Evolutionary conservation across 2,888 invertebrate genomes (phyloP), one percentile per base, ranked within the genome.

Genomic region (Ophioninae sp.): DNA sequence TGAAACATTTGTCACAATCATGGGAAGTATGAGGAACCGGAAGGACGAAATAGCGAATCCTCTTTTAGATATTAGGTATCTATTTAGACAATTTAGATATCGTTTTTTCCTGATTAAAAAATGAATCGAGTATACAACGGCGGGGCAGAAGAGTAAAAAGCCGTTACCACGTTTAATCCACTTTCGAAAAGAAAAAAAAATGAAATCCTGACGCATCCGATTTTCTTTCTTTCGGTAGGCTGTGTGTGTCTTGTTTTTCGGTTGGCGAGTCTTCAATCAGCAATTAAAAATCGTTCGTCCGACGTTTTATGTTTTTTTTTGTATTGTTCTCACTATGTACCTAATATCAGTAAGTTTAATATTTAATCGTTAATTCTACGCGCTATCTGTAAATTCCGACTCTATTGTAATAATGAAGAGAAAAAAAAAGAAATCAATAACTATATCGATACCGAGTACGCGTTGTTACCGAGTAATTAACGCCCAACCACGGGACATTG

Each of bases 1-100:
- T 85, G 87, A 87, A 72, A 83, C 84, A 85, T 88, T 88, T 88
- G 88, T 87, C 89, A 90, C 88, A 88, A 87, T 67, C 85, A 81
- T 73, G 73, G 77, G 86, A 77, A 69, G 83, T 85, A 80, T 71
- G 75, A 77, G 64, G 82, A 58, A 10, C 63, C 44, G n/a, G 6
- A 22, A 20, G 20, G 22, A 22, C 6, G 61, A 61, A 30, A 63
- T 30, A 30, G 30, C 63, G 17, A 30, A 23, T 63, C 23, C 37
- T 51, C 51, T 17, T 51, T 51, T 51, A 51, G 51, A 51, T 17
- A 51, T 51, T 51, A 51, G 51, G 17, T 61, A 20, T 61, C 61
- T 22, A 6, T 61, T 61, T 61, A 68, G 51, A 44, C 71, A 51
- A 3, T 39, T 56, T 41, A 44, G 30, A 37, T 39, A 13, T 51